A percentile compares a stretch with the other conserved stretches of the same genome.
phyloP scores from a whole-genome alignment of 1,140 invertebrate genomes.

The Teleogryllus occipitalis region DNA sequence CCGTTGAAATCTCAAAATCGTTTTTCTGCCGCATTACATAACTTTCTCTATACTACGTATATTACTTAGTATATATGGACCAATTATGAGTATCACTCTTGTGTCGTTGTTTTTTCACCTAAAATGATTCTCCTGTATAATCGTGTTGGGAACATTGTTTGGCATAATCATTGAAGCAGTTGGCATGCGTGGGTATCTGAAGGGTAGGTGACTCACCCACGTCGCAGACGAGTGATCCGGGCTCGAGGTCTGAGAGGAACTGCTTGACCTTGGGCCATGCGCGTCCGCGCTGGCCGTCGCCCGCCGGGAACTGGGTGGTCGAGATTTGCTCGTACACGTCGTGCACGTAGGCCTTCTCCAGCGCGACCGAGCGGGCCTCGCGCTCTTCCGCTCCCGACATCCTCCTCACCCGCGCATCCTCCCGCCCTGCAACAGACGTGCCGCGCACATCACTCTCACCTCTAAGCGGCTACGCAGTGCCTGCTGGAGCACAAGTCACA shows the following conservation, averaged over 20 bases:
- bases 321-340: constrained; percentile 88
- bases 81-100: no score
- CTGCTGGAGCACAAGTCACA: no score
- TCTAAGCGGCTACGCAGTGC: neutral
- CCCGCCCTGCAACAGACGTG: neutral
- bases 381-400: constrained; percentile 43
- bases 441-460: neutral
- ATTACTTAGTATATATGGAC: no score
- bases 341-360: constrained; percentile 90
- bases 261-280: constrained; percentile 76
- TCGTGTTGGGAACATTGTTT: no score
- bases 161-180: no score
- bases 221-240: constrained; percentile 85
- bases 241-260: constrained; percentile 79
- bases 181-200: no score
- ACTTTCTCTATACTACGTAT: no score
- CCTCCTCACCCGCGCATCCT: constrained; percentile 9
- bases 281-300: constrained; percentile 49
- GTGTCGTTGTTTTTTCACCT: no score
- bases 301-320: constrained; percentile 36
- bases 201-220: constrained; percentile 56
- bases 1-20: no score
- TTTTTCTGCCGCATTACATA: no score
- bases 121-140: no score
- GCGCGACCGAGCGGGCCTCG: constrained; percentile 65